These are phyloP conservation scores for Melipona quadrifasciata DNA, from an alignment of 1,140 invertebrate species.

Conservation along the genomic window DNA sequence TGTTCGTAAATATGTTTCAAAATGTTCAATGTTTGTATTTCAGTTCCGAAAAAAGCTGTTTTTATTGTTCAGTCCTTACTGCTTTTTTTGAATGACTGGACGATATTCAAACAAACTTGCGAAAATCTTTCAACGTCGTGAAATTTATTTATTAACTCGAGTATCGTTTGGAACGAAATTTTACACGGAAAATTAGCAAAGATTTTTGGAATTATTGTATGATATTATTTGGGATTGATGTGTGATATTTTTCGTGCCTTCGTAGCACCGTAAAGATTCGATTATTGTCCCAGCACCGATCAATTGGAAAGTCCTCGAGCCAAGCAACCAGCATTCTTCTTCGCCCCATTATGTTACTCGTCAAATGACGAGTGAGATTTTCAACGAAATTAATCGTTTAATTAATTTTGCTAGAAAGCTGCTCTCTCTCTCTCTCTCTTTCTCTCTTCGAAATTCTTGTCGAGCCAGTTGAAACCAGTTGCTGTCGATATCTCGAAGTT, in stretches of 20 bases:
- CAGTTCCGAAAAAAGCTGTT: too few relatives aligned
- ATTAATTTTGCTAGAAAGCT: not conserved
- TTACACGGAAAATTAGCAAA: too few relatives aligned
- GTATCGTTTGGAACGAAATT: too few relatives aligned
- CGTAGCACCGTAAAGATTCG: slow-evolving; percentile 21
- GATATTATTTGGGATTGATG: not conserved
- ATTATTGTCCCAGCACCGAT: slow-evolving; percentile 28
- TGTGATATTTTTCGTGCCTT: not conserved
- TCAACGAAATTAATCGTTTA: not conserved
- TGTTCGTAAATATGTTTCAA: too few relatives aligned
- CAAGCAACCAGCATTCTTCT: slow-evolving; percentile 33
- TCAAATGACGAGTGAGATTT: not conserved
- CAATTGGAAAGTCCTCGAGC: slow-evolving; percentile 20
- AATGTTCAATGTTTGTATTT: too few relatives aligned
- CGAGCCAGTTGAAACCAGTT: not conserved
- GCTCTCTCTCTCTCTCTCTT: not conserved
- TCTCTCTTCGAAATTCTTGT: not conserved
- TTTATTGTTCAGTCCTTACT: too few relatives aligned
- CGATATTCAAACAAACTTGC: too few relatives aligned
- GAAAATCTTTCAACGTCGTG: too few relatives aligned
- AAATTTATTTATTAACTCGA: too few relatives aligned
- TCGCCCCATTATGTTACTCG: not conserved
- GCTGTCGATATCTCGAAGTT: not conserved
- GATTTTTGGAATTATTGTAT: not conserved
- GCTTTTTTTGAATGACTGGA: too few relatives aligned